These are phyloP conservation scores for Parauchenoglanis punctatus DNA, from an alignment of 2,797 vertebrate species.

Conservation along the genomic window DNA sequence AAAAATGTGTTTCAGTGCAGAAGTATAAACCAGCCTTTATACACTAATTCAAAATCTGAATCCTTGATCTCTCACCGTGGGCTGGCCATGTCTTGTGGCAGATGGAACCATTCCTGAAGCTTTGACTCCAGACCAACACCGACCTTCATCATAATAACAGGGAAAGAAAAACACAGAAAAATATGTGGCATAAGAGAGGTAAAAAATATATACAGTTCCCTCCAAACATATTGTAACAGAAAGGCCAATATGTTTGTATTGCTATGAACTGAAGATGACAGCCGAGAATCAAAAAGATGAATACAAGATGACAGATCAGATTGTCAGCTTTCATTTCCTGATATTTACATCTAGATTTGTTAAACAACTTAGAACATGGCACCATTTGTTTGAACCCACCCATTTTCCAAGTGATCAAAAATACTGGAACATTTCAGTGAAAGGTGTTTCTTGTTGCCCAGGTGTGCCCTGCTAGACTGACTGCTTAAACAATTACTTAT, in stretches of 20 bases:
- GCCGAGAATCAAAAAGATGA: background rate
- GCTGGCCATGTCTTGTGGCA: slow-evolving; percentile 92
- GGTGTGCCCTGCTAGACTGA: background rate
- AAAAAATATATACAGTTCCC: background rate
- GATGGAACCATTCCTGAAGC: slow-evolving; percentile 95
- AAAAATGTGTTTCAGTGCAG: background rate
- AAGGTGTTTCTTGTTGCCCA: background rate
- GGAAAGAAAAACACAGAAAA: background rate
- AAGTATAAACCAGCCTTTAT: background rate
- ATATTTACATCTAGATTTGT: background rate
- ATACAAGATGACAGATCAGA: background rate
- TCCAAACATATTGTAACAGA: background rate
- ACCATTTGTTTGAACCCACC: background rate
- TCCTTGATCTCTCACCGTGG: slow-evolving; percentile 79
- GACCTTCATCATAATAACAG: slow-evolving; percentile 70
- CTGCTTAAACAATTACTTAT: too few species aligned
- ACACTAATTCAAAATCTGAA: background rate
- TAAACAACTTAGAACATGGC: background rate
- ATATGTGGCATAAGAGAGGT: background rate
- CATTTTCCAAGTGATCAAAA: background rate
- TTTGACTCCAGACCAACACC: slow-evolving; percentile 94
- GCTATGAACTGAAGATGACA: background rate
- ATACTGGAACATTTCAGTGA: background rate
- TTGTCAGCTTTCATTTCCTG: background rate
- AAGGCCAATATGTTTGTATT: too few species aligned